phyloP scores from a whole-genome alignment of 2,797 vertebrate genomes.

The Lepus oiostolus region DNA sequence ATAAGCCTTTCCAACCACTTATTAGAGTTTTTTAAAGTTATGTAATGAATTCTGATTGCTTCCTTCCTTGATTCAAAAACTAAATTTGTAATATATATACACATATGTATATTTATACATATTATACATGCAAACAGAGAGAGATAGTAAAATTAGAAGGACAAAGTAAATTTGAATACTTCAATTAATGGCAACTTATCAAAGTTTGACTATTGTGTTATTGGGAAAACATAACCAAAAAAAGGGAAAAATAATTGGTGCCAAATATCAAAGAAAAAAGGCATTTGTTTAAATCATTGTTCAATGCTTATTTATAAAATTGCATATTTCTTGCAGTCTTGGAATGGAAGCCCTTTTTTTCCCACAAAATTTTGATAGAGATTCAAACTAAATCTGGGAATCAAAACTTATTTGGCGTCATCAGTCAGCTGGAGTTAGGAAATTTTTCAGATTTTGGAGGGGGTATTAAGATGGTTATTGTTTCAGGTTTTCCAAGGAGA shows the following conservation, averaged over 20 bases:
- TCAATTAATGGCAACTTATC: slow-evolving; percentile 6
- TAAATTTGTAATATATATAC: not conserved
- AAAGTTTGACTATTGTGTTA: slow-evolving; percentile 42
- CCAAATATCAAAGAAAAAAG: not conserved
- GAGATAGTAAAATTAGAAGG: slow-evolving; percentile 3
- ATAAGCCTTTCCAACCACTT: not conserved
- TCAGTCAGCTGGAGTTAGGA: slow-evolving; percentile 32
- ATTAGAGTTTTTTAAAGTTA: slow-evolving; percentile 50
- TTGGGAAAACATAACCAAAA: slow-evolving; percentile 28
- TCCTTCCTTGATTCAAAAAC: slow-evolving; percentile 7
- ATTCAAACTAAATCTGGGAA: not conserved
- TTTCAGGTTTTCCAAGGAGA: slow-evolving; percentile 63
- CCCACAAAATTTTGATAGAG: slow-evolving; percentile 2
- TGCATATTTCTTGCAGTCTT: slow-evolving; percentile 7
- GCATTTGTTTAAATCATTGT: not conserved
- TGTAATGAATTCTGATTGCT: not conserved
- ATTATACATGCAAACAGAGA: not conserved
- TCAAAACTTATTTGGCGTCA: slow-evolving; percentile 9
- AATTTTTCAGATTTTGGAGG: slow-evolving; percentile 50
- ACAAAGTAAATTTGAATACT: slow-evolving; percentile 41
- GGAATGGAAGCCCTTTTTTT: not conserved
- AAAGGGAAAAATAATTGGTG: not conserved
- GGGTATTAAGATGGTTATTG: slow-evolving; percentile 33
- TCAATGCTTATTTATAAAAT: slow-evolving; percentile 3
- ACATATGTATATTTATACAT: not conserved